Conservation (phyloP, 2,888 invertebrate species). For the Pollenia angustigena region DNA sequence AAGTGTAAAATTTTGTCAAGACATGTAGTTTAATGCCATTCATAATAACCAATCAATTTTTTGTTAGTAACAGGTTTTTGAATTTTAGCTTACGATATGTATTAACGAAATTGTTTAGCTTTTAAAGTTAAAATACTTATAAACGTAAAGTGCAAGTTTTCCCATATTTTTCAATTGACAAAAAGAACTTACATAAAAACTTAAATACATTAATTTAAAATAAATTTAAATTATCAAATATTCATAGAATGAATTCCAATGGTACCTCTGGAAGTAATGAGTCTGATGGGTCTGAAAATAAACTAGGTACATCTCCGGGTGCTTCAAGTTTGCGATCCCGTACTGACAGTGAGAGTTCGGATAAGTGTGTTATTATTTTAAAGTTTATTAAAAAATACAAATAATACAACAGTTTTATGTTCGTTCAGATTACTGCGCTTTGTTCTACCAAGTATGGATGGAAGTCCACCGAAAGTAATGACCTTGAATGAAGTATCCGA, state of each 20-base stretch:
- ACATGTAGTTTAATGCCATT: too few relatives aligned
- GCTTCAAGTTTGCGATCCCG: constrained; percentile 77
- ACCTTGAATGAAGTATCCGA: constrained; percentile 83
- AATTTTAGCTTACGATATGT: too few relatives aligned
- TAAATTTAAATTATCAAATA: not conserved
- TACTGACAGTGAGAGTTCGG: constrained; percentile 83
- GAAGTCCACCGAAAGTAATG: constrained; percentile 84
- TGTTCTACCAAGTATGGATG: constrained; percentile 83
- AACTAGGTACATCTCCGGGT: constrained; percentile 74
- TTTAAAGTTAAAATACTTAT: too few relatives aligned
- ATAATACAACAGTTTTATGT: not conserved
- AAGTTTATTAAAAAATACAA: not conserved
- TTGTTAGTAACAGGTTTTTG: too few relatives aligned
- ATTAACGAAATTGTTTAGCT: too few relatives aligned
- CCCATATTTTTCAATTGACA: not conserved
- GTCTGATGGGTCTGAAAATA: constrained; percentile 68
- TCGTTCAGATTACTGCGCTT: constrained; percentile 79
- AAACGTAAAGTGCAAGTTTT: too few relatives aligned
- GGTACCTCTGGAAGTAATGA: constrained; percentile 63
- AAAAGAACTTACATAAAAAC: not conserved
- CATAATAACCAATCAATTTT: too few relatives aligned
- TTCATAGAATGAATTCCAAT: constrained; percentile 74
- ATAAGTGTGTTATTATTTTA: constrained; percentile 76
- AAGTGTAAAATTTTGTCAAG: too few relatives aligned
- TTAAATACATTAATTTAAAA: not conserved